Percentiles rank a stretch among this genome's conserved stretches.
phyloP scores from a whole-genome alignment of 2,797 vertebrate genomes.

The Notoglanidium macrostoma region DNA sequence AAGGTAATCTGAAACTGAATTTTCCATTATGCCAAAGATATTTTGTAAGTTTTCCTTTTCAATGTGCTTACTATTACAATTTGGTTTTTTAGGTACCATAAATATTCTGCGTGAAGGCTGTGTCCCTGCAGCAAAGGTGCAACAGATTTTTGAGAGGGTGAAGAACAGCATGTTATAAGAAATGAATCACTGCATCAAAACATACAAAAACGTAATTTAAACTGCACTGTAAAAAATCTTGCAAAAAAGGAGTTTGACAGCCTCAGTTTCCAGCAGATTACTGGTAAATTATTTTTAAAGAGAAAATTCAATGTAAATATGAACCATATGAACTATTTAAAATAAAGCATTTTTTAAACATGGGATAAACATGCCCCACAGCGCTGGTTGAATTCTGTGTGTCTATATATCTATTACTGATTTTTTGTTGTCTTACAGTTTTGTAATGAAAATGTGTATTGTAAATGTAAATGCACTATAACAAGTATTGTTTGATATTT shows the following conservation, averaged over 20 bases:
- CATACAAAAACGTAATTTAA: background rate
- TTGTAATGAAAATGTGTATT: background rate
- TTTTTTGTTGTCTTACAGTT: background rate
- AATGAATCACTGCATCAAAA: background rate
- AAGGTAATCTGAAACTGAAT: constrained; percentile 70
- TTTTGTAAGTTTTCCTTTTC: background rate
- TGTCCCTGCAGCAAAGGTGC: constrained; percentile 78
- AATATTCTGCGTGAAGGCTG: constrained; percentile 85
- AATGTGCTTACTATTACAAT: background rate
- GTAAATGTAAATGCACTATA: background rate
- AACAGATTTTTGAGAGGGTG: constrained; percentile 81
- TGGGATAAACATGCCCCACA: background rate
- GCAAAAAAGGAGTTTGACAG: background rate
- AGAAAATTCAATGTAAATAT: background rate
- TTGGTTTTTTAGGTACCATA: constrained; percentile 74
- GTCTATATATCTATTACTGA: background rate
- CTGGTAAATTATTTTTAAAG: background rate
- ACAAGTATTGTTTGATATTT: background rate
- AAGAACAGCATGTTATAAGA: constrained; percentile 74
- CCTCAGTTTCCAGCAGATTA: background rate
- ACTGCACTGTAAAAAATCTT: background rate
- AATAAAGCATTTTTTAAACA: background rate
- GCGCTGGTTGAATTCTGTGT: background rate
- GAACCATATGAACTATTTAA: background rate
- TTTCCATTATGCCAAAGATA: background rate